These are phyloP conservation scores for Eristalinus aeneus DNA, from an alignment of 2,888 invertebrate species.

Conservation along the genomic window DNA sequence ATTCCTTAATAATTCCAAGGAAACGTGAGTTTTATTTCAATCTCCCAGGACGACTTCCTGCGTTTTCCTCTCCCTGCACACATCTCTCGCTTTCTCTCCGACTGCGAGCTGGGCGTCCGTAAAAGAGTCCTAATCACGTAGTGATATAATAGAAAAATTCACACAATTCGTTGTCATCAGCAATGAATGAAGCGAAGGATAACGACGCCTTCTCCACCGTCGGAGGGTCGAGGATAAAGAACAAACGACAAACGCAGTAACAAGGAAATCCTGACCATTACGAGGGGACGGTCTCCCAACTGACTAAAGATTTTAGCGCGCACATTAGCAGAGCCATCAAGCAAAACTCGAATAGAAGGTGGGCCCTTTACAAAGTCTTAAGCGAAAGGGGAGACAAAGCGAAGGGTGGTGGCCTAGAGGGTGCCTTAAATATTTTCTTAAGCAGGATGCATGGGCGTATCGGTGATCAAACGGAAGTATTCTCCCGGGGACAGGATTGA, in stretches of 20 bases:
- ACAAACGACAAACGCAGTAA: not conserved
- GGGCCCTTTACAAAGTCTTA: not conserved
- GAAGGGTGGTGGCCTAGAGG: not conserved
- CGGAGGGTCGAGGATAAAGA: too few relatives aligned
- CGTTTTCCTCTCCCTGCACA: not conserved
- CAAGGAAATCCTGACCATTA: not conserved
- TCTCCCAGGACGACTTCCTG: slow-evolving; percentile 27
- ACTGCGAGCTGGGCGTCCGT: slow-evolving; percentile 5
- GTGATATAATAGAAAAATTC: slow-evolving; percentile 61
- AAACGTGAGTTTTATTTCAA: slow-evolving; percentile 67
- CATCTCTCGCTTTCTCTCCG: not conserved
- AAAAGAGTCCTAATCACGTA: slow-evolving; percentile 64
- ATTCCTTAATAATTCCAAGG: slow-evolving; percentile 60
- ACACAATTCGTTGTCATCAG: slow-evolving; percentile 58
- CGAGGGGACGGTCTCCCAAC: not conserved
- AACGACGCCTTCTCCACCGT: not conserved
- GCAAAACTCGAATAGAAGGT: not conserved
- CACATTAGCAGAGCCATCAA: not conserved
- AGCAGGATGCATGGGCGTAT: not conserved
- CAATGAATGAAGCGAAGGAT: slow-evolving; percentile 45
- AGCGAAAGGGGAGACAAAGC: not conserved
- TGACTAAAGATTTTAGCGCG: too few relatives aligned
- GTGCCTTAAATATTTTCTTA: not conserved
- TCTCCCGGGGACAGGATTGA: not conserved
- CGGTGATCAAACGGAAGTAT: not conserved